Percentiles rank a stretch among this genome's conserved stretches.
Conservation (phyloP, 2,888 invertebrate genomes). For the Pegoplata infirma region DNA sequence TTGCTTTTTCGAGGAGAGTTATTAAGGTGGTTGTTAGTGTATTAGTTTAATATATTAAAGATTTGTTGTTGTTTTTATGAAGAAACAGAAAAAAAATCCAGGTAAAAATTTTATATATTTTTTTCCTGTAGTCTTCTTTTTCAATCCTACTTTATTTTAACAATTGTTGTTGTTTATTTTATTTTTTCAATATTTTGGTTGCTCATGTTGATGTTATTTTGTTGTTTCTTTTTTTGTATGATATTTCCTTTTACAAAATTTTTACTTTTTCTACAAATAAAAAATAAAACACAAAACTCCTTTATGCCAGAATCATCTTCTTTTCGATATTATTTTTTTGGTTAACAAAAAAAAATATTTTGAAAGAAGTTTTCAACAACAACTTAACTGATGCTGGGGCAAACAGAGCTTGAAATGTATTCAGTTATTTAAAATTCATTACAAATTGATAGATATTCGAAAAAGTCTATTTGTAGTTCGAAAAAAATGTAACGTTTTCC, state of each 20-base stretch:
- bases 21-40: slow-evolving; percentile 38
- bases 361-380: not conserved
- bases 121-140: slow-evolving; percentile 17
- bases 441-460: no score
- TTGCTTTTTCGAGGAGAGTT: not conserved
- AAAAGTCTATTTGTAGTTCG: no score
- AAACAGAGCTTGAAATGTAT: not conserved
- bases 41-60: not conserved
- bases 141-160: slow-evolving; percentile 29
- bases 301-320: not conserved
- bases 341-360: not conserved
- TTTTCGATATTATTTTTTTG: not conserved
- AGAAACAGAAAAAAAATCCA: slow-evolving; percentile 29
- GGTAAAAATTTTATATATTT: slow-evolving; percentile 37
- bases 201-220: slow-evolving; percentile 15
- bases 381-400: not conserved
- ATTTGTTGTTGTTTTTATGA: slow-evolving; percentile 38
- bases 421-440: no score
- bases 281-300: slow-evolving; percentile 4
- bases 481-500: no score
- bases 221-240: slow-evolving; percentile 12
- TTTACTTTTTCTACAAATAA: no score
- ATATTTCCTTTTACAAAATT: slow-evolving; percentile 12
- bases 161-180: not conserved
- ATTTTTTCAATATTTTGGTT: slow-evolving; percentile 6